Conservation (phyloP, 2,888 invertebrate species). For the Noctua janthe region DNA sequence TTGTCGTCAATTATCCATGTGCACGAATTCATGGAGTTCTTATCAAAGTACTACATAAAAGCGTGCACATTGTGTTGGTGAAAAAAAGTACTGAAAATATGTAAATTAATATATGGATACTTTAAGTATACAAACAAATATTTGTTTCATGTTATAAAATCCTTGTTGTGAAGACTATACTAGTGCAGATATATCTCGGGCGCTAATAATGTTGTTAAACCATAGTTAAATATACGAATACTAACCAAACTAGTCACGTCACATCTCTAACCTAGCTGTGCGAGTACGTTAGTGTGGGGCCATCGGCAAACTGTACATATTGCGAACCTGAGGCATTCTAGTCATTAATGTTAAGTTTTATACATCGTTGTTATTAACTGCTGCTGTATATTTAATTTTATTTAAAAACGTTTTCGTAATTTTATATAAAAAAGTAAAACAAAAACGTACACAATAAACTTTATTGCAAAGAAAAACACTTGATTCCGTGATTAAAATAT, state of each 20-base stretch:
- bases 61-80: slow-evolving; percentile 8
- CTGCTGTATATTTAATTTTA: slow-evolving; percentile 65
- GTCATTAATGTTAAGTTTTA: slow-evolving; percentile 83
- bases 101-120: slow-evolving; percentile 20
- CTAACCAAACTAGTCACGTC: slow-evolving; percentile 83
- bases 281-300: slow-evolving; percentile 31
- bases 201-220: slow-evolving; percentile 40
- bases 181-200: slow-evolving; percentile 1
- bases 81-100: slow-evolving; percentile 52
- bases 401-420: slow-evolving; percentile 70
- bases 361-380: slow-evolving; percentile 77
- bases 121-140: slow-evolving; percentile 12
- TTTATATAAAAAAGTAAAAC: slow-evolving; percentile 69
- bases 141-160: slow-evolving; percentile 31
- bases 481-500: slow-evolving; percentile 74
- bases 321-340: slow-evolving; percentile 82
- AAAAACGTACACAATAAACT: slow-evolving; percentile 81
- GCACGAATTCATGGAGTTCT: background rate
- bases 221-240: slow-evolving; percentile 48
- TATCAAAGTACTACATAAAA: background rate
- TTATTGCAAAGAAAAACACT: slow-evolving; percentile 79
- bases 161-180: slow-evolving; percentile 27
- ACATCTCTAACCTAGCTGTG: slow-evolving; percentile 78
- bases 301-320: slow-evolving; percentile 65
- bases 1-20: slow-evolving; percentile 7